A percentile compares a stretch with the other conserved stretches of the same genome.
phyloP scores from a whole-genome alignment of 1,140 invertebrate genomes.

The Kradibia gibbosae region DNA sequence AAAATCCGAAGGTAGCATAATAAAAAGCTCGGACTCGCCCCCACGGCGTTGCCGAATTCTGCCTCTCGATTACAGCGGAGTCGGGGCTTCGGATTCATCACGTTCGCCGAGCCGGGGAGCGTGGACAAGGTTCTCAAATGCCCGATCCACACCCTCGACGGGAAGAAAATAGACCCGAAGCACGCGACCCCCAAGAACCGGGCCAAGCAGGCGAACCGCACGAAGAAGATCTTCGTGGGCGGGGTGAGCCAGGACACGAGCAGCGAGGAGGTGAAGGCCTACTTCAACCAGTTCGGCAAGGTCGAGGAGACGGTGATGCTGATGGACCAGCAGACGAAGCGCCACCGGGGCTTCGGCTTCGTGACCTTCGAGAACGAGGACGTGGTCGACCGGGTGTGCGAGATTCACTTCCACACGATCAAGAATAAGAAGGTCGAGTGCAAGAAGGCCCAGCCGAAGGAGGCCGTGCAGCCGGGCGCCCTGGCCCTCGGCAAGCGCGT shows the following conservation, averaged over 20 bases:
- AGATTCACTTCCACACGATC: slow-evolving; percentile 93
- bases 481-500: slow-evolving; percentile 82
- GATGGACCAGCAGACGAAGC: slow-evolving; percentile 95
- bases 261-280: slow-evolving; percentile 91
- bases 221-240: slow-evolving; percentile 94
- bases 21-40: not conserved
- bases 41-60: slow-evolving; percentile 33
- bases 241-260: slow-evolving; percentile 93
- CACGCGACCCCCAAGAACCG: slow-evolving; percentile 93
- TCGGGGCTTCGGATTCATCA: slow-evolving; percentile 94
- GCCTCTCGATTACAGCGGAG: slow-evolving; percentile 81
- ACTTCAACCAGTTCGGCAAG: slow-evolving; percentile 93
- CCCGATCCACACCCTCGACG: slow-evolving; percentile 92
- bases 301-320: slow-evolving; percentile 95
- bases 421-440: slow-evolving; percentile 96
- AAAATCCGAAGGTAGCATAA: slow-evolving; percentile 31
- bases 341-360: slow-evolving; percentile 92
- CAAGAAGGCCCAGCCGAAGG: slow-evolving; percentile 94
- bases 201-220: slow-evolving; percentile 87
- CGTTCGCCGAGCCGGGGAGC: slow-evolving; percentile 89
- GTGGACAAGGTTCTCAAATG: slow-evolving; percentile 92
- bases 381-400: slow-evolving; percentile 91
- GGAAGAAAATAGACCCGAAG: slow-evolving; percentile 95
- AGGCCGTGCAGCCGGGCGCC: slow-evolving; percentile 85
- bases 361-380: slow-evolving; percentile 94